Evolutionary conservation across 2,888 invertebrate genomes (phyloP), one percentile per base, ranked within the genome.

Genomic region (Bellardia bayeri): DNA sequence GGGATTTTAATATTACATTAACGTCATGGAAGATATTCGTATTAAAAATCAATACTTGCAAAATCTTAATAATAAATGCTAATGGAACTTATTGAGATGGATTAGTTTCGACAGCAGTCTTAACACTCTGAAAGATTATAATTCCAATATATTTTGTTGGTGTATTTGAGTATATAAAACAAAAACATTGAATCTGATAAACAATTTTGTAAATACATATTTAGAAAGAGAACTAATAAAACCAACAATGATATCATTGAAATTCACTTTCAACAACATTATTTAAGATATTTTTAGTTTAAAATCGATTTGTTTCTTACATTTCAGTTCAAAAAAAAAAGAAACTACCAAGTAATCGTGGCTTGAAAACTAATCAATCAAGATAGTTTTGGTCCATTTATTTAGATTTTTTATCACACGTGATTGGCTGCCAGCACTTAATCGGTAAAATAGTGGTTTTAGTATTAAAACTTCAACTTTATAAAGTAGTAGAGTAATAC

Each of bases 81-180:
- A 85, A 80, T 80, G 69, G 75, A 69, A 49, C n/a, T 42, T 69
- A 81, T 85, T 81, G 76, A 54, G 23, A 49, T 71, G 37, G 16
- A 30, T 30, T 40, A 74, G 14, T 74, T 33, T 3, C 4, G 2
- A 30, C 3, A 64, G 16, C 3, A 58, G 8, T 63, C 63, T n/a
- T 4, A 5, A 3, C 1, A 37, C 37, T 37, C 51, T 16, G n/a
- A 13, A 11, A 9, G 33, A 61, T 61, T 33, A n/a, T 33, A 61
- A 30, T 16, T 68, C 1, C 33, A 33, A 33, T 33, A 33, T 33
- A 33, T 33, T 4, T 58, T 51, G 33, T 33, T 30, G 42, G 37
- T 64, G 37, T 64, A n/a, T 23, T 45, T 45, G 4, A 11, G 45
- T 45, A 45, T 11, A 45, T 45, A 45, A 51, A 51, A 37, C 6